Base-by-base conservation (phyloP, 2,888 invertebrate species). In the Acleris sparsana region DNA sequence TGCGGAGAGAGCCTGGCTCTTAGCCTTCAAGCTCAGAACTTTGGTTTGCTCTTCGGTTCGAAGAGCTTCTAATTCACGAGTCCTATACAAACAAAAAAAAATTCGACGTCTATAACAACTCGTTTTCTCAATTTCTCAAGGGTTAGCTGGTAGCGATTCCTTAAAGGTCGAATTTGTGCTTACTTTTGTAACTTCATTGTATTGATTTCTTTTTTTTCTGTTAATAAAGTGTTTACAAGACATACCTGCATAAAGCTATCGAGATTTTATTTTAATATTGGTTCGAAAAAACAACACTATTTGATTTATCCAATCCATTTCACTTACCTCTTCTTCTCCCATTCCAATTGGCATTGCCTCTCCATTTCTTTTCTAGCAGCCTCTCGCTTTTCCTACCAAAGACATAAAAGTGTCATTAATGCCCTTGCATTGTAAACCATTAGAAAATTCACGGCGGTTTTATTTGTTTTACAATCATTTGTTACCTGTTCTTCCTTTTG, bases 291-390 rank as follows among this genome's bases (percentile, higher is more conserved):
- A 9, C 1, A 2, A 33, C 9, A 33, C 9, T 29, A 29, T 9
- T 29, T 29, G 2, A 2, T 29, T 33, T 33, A 29, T 29, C 0
- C 6, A 7, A 25, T 29, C 29, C 7, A 29, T 3, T 29, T 25
- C 2, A n/a, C 46, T 46, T 4, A 92, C 83, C 97, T 95, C 81
- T 98, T 98, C 79, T 97, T 97, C 87, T 99, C 99, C 97, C 98
- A 98, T 85, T 99, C 99, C 63, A 97, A 92, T 81, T 99, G 98
- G 56, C 99, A 94, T 79, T 99, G 99, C 58, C 98, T 94, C 80
- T 99, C 98, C 95, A 98, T 96, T 91, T 99, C 99, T 82, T 92
- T 93, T 11, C 93, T 83, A 0, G 93, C 93, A 0, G 92, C 90
- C 71, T 93, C 93, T 1, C 92, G 80, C 71, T 93, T 92, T 48